Evolutionary conservation across 92 coral and sea anemone species (phyloP).

Genomic region (Pocillopora grandis): DNA sequence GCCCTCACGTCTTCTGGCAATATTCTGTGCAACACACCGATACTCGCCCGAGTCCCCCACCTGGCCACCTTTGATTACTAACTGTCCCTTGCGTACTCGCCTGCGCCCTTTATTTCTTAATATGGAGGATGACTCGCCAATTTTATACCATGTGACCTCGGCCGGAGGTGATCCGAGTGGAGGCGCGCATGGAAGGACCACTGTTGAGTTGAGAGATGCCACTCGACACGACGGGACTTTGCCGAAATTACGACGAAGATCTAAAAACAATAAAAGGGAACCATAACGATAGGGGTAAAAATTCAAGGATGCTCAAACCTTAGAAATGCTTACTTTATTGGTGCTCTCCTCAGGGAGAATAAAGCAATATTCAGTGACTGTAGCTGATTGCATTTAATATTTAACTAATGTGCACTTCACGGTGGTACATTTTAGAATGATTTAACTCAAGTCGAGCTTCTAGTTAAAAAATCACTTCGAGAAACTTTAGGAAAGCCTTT

Average conservation of each 20-base stretch:
- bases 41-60: conserved; percentile 21
- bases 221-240: background rate
- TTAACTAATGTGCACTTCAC: no score
- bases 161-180: conserved; percentile 18
- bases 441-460: no score
- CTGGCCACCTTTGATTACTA: background rate
- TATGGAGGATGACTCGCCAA: background rate
- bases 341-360: no score
- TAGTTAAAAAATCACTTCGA: no score
- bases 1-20: conserved; percentile 32
- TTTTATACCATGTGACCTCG: conserved; percentile 27
- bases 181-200: conserved; percentile 11
- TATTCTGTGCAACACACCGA: conserved; percentile 24
- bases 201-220: conserved; percentile 1
- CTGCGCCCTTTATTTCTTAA: background rate
- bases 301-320: no score
- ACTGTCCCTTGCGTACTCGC: background rate
- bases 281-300: background rate
- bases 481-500: no score
- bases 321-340: no score
- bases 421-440: no score
- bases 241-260: conserved; percentile 24
- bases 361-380: no score
- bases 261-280: background rate
- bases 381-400: no score